Percentiles rank a stretch among this genome's conserved stretches.
Evolutionary conservation across 2,888 invertebrate genomes (phyloP).

Genomic region (Mesorhabditis belari): DNA sequence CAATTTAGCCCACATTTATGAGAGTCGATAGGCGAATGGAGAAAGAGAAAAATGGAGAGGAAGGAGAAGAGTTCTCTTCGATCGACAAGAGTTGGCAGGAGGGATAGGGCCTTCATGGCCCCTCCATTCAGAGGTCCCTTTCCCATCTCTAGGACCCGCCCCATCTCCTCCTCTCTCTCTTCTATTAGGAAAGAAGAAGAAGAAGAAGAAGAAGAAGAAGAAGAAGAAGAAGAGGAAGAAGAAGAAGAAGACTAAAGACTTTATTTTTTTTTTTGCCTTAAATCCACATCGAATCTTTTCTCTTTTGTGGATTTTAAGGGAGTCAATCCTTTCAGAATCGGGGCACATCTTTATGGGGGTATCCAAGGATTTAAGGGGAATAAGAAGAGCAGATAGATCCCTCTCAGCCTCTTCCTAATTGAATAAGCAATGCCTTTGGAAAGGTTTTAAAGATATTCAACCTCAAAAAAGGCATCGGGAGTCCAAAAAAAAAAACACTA

Average conservation of each 20-base stretch:
- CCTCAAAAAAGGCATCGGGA: no score
- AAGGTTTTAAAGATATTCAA: no score
- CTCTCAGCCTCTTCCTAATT: no score
- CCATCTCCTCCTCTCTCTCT: slow-evolving; percentile 14
- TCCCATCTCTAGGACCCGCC: slow-evolving; percentile 11
- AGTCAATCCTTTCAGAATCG: neutral
- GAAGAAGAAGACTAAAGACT: neutral
- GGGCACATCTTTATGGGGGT: no score
- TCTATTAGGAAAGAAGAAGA: slow-evolving; percentile 13
- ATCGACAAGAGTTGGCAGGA: slow-evolving; percentile 6
- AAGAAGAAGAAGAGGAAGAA: slow-evolving; percentile 1
- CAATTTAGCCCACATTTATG: slow-evolving; percentile 7
- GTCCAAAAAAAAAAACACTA: no score
- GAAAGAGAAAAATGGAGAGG: slow-evolving; percentile 3
- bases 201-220: slow-evolving; percentile 8
- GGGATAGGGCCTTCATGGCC: slow-evolving; percentile 6
- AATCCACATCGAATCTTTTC: neutral
- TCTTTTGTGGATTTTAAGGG: neutral
- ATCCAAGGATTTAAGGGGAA: no score
- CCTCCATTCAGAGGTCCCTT: slow-evolving; percentile 14
- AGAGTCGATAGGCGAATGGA: slow-evolving; percentile 3
- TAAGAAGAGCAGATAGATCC: no score
- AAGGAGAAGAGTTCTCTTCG: neutral
- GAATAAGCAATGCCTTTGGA: no score
- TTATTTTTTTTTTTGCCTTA: neutral